These are phyloP conservation scores for Solenodon paradoxus DNA, from an alignment of 2,113 vertebrate species.

Conservation along the genomic window DNA sequence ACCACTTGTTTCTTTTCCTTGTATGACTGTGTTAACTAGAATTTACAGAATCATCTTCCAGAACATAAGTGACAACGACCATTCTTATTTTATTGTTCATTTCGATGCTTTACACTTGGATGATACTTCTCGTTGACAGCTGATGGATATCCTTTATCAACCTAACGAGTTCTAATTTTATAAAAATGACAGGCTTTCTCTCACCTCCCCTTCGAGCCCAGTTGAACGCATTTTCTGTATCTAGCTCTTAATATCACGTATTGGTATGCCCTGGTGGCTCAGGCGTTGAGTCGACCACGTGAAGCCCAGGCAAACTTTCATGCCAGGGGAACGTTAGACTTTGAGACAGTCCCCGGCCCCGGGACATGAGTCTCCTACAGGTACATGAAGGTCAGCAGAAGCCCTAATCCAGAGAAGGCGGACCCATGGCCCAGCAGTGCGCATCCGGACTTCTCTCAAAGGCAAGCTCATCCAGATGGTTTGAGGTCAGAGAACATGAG, in stretches of 20 bases:
- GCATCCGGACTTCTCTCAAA: not conserved
- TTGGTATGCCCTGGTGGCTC: not conserved
- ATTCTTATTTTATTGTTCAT: not conserved
- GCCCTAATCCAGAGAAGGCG: not conserved
- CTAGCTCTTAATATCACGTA: not conserved
- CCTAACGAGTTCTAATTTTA: not conserved
- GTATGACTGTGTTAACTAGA: not conserved
- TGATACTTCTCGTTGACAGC: not conserved
- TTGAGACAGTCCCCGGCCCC: not conserved
- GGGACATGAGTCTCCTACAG: accelerated
- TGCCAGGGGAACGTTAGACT: not conserved
- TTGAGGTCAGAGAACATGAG: not conserved
- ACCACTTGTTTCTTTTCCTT: not conserved
- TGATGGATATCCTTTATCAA: not conserved
- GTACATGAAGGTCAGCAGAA: not conserved
- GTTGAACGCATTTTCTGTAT: not conserved
- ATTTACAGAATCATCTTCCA: not conserved
- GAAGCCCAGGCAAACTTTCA: no score
- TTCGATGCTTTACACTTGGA: not conserved
- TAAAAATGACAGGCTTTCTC: no score
- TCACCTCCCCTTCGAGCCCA: no score
- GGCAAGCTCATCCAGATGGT: not conserved
- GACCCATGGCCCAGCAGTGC: not conserved
- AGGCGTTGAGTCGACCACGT: no score
- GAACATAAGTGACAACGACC: not conserved